Evolutionary conservation across 2,113 vertebrate species (phyloP).

Genomic region (Myanophis thanlyinensis): DNA sequence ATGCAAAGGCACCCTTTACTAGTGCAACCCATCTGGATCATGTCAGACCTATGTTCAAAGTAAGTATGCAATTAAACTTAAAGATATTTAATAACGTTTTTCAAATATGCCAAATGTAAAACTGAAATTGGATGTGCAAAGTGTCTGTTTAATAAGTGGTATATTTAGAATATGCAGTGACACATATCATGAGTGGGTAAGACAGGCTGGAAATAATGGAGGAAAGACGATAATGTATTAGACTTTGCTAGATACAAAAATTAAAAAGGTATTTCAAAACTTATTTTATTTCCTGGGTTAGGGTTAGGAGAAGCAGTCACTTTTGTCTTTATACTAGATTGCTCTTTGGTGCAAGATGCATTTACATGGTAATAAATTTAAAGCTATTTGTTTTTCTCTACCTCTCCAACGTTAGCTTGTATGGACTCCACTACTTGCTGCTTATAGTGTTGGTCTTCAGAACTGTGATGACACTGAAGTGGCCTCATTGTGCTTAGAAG

Average conservation of each 20-base stretch:
- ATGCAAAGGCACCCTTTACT: conserved; percentile 93
- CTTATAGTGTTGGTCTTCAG: conserved; percentile 94
- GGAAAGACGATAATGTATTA: too few relatives aligned
- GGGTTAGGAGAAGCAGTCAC: neutral
- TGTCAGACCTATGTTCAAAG: conserved; percentile 97
- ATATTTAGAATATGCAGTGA: neutral
- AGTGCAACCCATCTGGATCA: conserved; percentile 97
- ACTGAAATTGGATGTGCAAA: neutral
- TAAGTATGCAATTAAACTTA: conserved; percentile 54
- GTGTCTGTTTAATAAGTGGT: neutral
- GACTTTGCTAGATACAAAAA: neutral
- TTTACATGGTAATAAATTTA: neutral
- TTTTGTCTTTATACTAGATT: neutral
- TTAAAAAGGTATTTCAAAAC: neutral
- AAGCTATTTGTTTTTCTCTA: conserved; percentile 8
- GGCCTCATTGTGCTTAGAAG: conserved; percentile 91
- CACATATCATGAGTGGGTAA: neutral
- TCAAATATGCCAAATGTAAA: neutral
- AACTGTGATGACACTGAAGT: conserved; percentile 97
- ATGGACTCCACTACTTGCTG: conserved; percentile 92
- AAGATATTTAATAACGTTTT: neutral
- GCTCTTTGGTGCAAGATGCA: neutral
- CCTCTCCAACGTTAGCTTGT: conserved; percentile 78
- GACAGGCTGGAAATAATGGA: neutral
- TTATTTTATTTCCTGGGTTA: neutral